These are phyloP conservation scores for Nomada lathburiana DNA, from an alignment of 2,888 invertebrate species.

Conservation along the genomic window DNA sequence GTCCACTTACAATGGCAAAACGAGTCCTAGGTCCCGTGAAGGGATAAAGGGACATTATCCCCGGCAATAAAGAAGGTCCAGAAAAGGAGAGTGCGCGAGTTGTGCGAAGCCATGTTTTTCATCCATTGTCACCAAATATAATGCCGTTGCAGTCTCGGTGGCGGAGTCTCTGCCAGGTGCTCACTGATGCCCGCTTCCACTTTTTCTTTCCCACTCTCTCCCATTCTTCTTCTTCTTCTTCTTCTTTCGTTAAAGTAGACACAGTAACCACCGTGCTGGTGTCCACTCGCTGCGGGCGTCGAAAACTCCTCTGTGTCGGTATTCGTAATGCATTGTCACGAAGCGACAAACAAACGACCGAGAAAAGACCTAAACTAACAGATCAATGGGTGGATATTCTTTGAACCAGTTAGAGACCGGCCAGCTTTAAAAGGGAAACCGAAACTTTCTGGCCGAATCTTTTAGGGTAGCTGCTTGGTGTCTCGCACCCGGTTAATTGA, in stretches of 20 bases:
- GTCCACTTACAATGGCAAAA: slow-evolving; percentile 74
- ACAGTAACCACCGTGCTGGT: slow-evolving; percentile 21
- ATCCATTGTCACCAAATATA: slow-evolving; percentile 75
- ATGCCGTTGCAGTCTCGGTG: slow-evolving; percentile 69
- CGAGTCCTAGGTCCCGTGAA: slow-evolving; percentile 73
- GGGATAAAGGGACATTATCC: slow-evolving; percentile 78
- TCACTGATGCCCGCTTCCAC: slow-evolving; percentile 20
- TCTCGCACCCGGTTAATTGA: slow-evolving; percentile 26
- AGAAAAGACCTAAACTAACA: slow-evolving; percentile 54
- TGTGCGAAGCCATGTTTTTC: slow-evolving; percentile 78
- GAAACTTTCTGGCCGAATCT: slow-evolving; percentile 5
- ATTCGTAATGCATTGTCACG: slow-evolving; percentile 55
- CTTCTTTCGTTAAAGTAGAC: slow-evolving; percentile 11
- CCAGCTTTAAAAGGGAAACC: slow-evolving; percentile 25
- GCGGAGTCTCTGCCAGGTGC: slow-evolving; percentile 75
- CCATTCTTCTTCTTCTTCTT: slow-evolving; percentile 11
- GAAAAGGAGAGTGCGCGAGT: slow-evolving; percentile 74
- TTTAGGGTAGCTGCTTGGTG: slow-evolving; percentile 1
- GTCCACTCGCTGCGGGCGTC: slow-evolving; percentile 59
- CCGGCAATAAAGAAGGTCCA: slow-evolving; percentile 68
- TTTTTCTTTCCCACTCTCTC: not conserved
- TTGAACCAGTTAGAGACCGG: slow-evolving; percentile 3
- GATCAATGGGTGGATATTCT: slow-evolving; percentile 42
- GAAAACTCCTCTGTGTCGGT: slow-evolving; percentile 42
- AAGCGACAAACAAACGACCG: slow-evolving; percentile 63